Base-by-base conservation (phyloP, 2,113 vertebrate genomes). In the Hippocampus zosterae region DNA sequence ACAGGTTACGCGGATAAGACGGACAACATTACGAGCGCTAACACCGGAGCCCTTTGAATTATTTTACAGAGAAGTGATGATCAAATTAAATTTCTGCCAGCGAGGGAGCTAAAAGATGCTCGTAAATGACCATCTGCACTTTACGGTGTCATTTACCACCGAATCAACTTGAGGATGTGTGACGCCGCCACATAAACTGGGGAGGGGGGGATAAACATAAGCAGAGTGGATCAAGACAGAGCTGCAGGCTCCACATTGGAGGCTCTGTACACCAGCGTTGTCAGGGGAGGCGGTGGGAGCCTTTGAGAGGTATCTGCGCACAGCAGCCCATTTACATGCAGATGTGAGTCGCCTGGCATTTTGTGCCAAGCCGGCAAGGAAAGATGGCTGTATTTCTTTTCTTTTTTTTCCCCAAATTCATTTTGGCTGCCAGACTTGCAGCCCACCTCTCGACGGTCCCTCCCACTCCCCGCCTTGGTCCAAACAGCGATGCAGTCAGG, bases 301-400 rank as follows among this genome's bases (percentile, higher is more conserved):
- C 79, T 86, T 81, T 79, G 67, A 73, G 65, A 73, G 74, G 69
- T 67, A 64, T 76, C 72, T 74, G 65, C 73, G 82, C 78, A 79
- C 80, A 83, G 82, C 85, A 78, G 80, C 73, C 72, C 77, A 83
- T 84, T 87, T 80, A 75, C 63, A 87, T 85, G 81, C 77, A 88
- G 84, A 88, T 84, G 78, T 85, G 81, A 77, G 62, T 13, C 37
- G 40, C 68, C 62, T 77, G 73, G 68, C 78, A 76, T 70, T 29
- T 1, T 79, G 75, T 64, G 68, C 62, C 9, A 5, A 77, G 71
- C 44, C 56, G 29, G 65, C 70, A 77, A 78, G 68, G 50, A 67
- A 81, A 84, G 57, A 29, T 67, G 70, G 59, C 63, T 70, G 12
- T 27, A 23, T 66, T 69, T 75, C 37, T 41, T 61, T 66, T 44